Evolutionary conservation across 2,888 invertebrate species (phyloP).

Genomic region (Himalopsyche japonica): DNA sequence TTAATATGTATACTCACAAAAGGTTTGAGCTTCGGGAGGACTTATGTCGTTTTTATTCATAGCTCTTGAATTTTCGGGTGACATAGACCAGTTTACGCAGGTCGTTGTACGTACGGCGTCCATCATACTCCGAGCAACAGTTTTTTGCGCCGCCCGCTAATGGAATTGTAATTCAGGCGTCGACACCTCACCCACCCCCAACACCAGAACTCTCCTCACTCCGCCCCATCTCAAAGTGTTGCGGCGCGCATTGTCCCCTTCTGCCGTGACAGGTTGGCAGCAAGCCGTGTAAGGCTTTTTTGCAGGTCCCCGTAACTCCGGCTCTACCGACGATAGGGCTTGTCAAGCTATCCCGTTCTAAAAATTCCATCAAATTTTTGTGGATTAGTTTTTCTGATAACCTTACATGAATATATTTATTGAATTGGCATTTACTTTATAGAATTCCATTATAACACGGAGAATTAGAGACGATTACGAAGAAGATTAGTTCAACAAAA

Average conservation of each 20-base stretch:
- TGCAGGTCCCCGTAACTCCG: constrained; percentile 27
- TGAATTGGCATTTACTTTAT: too few relatives aligned
- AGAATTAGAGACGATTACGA: too few relatives aligned
- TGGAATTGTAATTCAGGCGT: constrained; percentile 38
- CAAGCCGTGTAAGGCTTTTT: constrained; percentile 38
- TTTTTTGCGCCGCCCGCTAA: constrained; percentile 35
- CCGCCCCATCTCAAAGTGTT: constrained; percentile 27
- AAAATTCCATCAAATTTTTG: too few relatives aligned
- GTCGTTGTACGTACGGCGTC: neutral
- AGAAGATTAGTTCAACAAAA: too few relatives aligned
- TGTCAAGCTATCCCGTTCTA: neutral
- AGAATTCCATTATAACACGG: too few relatives aligned
- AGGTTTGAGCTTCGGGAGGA: too few relatives aligned
- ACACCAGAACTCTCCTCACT: constrained; percentile 6
- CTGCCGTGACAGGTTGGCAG: constrained; percentile 34
- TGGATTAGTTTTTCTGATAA: too few relatives aligned
- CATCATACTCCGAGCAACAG: constrained; percentile 19
- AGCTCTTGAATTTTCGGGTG: neutral
- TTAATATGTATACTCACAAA: too few relatives aligned
- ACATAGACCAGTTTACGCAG: neutral
- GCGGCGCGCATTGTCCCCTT: constrained; percentile 17
- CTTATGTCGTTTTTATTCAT: neutral
- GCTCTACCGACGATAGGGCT: constrained; percentile 13
- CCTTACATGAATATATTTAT: too few relatives aligned
- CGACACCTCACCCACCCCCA: constrained; percentile 5